Evolutionary conservation across 2,888 invertebrate species (phyloP), one percentile per base, ranked within the genome.

Genomic region (Drosophila buzzatii): DNA sequence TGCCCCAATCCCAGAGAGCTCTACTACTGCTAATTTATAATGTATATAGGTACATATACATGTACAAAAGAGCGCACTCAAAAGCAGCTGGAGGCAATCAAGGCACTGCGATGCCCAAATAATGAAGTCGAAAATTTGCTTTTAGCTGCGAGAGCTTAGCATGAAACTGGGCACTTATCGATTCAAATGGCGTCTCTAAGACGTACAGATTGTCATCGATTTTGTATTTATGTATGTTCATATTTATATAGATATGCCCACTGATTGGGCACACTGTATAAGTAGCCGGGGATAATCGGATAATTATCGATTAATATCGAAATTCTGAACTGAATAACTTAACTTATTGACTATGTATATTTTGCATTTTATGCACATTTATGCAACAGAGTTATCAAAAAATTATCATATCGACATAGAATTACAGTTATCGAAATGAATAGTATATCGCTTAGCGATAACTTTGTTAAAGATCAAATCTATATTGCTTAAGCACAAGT

Each of bases 11-110:
- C 23, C 35, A 1, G 18, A n/a, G 7, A n/a, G 41, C 41, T 18
- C 2, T 20, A 16, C 20, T 51, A 51, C 59, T 52, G 56, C 42
- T 16, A 69, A 75, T 57, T 75, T 64, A 70, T 79, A 61, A 64
- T 49, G 60, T 64, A 57, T 60, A 75, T 75, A 58, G 51, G 61
- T 74, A n/a, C n/a, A n/a, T n/a, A 75, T 14, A 10, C 35, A 14
- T 47, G 31, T 10, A 27, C 55, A 18, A n/a, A 23, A 37, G 16
- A 53, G 39, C 41, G 39, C 41, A 27, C 39, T 23, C 18, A 39
- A 20, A 18, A 39, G 39, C 55, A 61, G 61, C 49, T 35, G 58
- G 31, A 44, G 55, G 73, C 62, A 73, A 74, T 67, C 52, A 68
- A 44, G 52, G 20, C 56, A 69, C 14, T 12, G 8, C 20, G 45